These are phyloP conservation scores for Paragorgia papillata DNA, from an alignment of 92 coral and sea anemone genomes.

Conservation along the genomic window DNA sequence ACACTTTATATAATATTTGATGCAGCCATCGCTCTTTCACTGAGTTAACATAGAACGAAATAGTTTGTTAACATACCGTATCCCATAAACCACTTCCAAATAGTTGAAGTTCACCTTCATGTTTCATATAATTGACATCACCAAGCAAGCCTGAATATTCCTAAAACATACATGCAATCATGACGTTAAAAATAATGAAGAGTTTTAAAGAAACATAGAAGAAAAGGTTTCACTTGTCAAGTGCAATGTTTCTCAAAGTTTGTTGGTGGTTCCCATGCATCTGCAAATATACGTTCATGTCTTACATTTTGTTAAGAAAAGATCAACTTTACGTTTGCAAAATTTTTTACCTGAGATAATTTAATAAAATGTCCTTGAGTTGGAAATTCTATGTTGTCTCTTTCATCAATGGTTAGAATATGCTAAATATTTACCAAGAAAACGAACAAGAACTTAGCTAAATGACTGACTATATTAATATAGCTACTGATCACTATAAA, in stretches of 20 bases:
- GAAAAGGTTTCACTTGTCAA: too few relatives aligned
- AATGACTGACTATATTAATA: neutral
- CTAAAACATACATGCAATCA: slow-evolving; percentile 44
- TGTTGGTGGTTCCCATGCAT: too few relatives aligned
- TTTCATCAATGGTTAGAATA: slow-evolving; percentile 64
- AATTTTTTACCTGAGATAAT: slow-evolving; percentile 72
- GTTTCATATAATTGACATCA: slow-evolving; percentile 78
- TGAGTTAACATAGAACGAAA: neutral
- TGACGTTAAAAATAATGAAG: too few relatives aligned
- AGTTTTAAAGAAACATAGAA: too few relatives aligned
- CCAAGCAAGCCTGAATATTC: slow-evolving; percentile 93
- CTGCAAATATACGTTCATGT: too few relatives aligned
- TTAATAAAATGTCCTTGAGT: slow-evolving; percentile 79
- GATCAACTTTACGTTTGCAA: too few relatives aligned
- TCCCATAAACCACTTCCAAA: slow-evolving; percentile 66
- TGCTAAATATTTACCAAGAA: slow-evolving; percentile 56
- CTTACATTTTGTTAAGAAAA: too few relatives aligned
- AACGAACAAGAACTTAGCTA: neutral
- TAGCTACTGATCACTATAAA: too few relatives aligned
- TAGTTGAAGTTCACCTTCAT: slow-evolving; percentile 72
- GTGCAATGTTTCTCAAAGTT: too few relatives aligned
- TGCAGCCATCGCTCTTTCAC: too few relatives aligned
- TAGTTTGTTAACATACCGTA: slow-evolving; percentile 61
- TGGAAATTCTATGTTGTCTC: slow-evolving; percentile 70
- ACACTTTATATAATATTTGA: too few relatives aligned